phyloP scores from a whole-genome alignment of 2,888 invertebrate genomes.

The Leucophenga maculata region DNA sequence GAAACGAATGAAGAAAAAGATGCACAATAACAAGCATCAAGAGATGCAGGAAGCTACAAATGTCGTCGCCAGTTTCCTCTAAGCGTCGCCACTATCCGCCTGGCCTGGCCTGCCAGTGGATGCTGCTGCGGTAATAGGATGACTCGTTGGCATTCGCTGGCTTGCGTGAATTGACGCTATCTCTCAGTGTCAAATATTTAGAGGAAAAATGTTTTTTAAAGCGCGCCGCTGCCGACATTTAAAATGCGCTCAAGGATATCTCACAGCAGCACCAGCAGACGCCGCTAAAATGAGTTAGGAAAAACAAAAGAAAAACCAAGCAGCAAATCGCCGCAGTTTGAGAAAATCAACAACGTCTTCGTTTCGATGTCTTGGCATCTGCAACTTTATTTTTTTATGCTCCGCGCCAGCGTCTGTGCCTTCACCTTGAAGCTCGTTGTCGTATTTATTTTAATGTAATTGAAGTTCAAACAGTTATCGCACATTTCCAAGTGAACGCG shows the following conservation, averaged over 20 bases:
- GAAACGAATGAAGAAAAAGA: constrained; percentile 5
- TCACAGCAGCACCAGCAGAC: neutral
- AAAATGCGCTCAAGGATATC: constrained; percentile 13
- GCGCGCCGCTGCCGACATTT: neutral
- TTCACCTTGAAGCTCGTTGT: neutral
- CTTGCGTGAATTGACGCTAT: constrained; percentile 52
- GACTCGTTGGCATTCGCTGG: neutral
- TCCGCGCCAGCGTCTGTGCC: neutral
- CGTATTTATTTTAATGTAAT: constrained; percentile 16
- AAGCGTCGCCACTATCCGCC: constrained; percentile 28
- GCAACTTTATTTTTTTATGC: neutral
- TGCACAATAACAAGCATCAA: constrained; percentile 49
- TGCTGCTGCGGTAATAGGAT: constrained; percentile 8
- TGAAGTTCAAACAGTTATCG: constrained; percentile 20
- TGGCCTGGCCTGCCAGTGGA: constrained; percentile 2
- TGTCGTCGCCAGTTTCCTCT: constrained; percentile 54
- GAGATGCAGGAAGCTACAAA: constrained; percentile 63
- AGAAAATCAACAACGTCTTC: neutral
- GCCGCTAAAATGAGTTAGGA: neutral
- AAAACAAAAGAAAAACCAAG: neutral
- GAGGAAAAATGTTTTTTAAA: constrained; percentile 3
- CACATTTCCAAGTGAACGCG: constrained; percentile 19
- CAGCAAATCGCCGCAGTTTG: neutral
- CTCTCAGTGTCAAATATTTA: constrained; percentile 56
- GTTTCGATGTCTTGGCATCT: constrained; percentile 2